Conservation (phyloP, 2,113 vertebrate genomes). For the Dissostichus mawsoni region DNA sequence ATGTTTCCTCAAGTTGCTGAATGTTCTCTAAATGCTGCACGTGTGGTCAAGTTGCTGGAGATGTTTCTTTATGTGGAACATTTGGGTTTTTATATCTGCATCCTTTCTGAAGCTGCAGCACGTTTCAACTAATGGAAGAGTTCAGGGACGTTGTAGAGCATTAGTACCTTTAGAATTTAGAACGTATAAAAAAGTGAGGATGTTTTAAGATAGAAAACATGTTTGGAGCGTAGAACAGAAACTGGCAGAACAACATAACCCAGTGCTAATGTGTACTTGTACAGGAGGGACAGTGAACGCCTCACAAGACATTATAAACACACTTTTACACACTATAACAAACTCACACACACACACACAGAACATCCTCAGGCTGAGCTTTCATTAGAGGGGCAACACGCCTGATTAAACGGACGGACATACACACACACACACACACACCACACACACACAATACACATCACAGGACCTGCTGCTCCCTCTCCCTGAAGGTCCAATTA, state of each 20-base stretch:
- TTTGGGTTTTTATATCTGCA: too few relatives aligned
- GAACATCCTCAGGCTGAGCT: not conserved
- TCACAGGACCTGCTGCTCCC: too few relatives aligned
- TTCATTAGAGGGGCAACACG: constrained; percentile 38
- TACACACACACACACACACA: constrained; percentile 30
- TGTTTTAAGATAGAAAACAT: not conserved
- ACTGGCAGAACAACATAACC: not conserved
- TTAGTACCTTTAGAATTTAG: too few relatives aligned
- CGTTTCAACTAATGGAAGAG: too few relatives aligned
- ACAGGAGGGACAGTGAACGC: not conserved
- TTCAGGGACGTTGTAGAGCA: too few relatives aligned
- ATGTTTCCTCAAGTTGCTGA: too few relatives aligned
- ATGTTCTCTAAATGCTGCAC: too few relatives aligned
- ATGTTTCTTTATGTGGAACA: too few relatives aligned
- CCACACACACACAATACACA: constrained; percentile 31
- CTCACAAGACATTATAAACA: not conserved
- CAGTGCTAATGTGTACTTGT: not conserved
- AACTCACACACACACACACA: not conserved
- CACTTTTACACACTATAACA: not conserved
- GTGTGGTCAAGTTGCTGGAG: too few relatives aligned
- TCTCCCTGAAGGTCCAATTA: too few relatives aligned
- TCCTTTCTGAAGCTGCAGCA: too few relatives aligned
- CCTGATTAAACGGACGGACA: constrained; percentile 26
- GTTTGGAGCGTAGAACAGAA: too few relatives aligned
- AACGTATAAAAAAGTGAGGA: not conserved